Base-by-base conservation (phyloP, 2,888 invertebrate genomes). In the Sarcophaga subvicina region DNA sequence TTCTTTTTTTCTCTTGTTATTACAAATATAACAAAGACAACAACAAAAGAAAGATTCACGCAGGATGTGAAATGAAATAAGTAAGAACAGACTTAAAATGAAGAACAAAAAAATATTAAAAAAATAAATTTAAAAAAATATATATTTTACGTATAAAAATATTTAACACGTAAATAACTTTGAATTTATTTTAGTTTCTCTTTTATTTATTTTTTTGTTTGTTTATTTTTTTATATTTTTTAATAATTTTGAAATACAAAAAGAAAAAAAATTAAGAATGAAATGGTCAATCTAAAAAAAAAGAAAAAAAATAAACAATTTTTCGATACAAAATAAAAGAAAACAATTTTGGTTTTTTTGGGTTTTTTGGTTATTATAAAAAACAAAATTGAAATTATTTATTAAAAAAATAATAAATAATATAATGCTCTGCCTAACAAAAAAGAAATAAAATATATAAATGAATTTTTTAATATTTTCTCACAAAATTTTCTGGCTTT, bases 321-420 rank as follows among this genome's bases (percentile, higher is more conserved):
- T 54, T 37, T 37, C 37, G 8, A 37, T 37, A 86, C 45, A 69
- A 73, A 62, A 54, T 54, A 85, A 79, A 81, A 81, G 60, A 78
- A 80, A 87, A 83, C 72, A 81, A 77, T 80, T 77, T 72, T 67
- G 62, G 73, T 3, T 69, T 54, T 54, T 87, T 87, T 83, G 25
- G 64, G 67, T 45, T 76, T 82, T 83, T 78, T 88, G 86, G 83
- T 89, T 88, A 90, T 88, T 89, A 88, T 88, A 90, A 89, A 89
- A 90, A 89, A 89, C 88, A 90, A 90, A 89, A 90, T 71, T 88
- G 85, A 88, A 91, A 91, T 91, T 90, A 91, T 91, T 91, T 91
- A 90, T 91, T 91, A 90, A 90, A 90, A 91, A 90, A 88, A 90
- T 90, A 91, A 91, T 90, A 90, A 91, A 90, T 91, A 91, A 91